Base-by-base conservation (phyloP, 2,113 vertebrate species). In the Hassar affinis region DNA sequence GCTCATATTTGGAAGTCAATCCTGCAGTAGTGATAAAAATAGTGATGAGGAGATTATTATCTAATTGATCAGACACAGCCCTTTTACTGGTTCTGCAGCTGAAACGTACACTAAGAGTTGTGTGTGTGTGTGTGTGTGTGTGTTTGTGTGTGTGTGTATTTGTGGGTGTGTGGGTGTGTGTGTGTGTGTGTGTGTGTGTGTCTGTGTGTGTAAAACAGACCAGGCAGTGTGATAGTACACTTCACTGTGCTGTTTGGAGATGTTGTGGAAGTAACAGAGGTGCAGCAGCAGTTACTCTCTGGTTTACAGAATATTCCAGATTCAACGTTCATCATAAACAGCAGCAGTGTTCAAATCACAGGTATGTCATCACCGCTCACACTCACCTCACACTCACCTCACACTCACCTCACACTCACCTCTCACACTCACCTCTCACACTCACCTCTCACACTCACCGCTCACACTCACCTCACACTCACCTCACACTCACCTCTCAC, bases 221-320 rank as follows among this genome's bases (percentile, higher is more conserved):
- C 2, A 12, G 93, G 93, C 52, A 94, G 93, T 47, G 90, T 95
- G 72, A 79, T 76, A 9, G 93, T 92, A 79, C 88, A 79, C 78
- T 93, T 93, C 86, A 86, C 91, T n/a, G 79, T 94, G 12, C 62
- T 77, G 83, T 93, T 94, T 79, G 27, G 22, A 71, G 85, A 85
- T 8, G 54, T 10, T 35, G 69, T 91, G 3, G 75, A 85, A 5
- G 15, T n/a, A 0, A 47, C 85, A 25, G 82, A 87, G 22, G 91
- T 10, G 0, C 84, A 87, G 79, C 51, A 86, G 17, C 81, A 91
- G 69, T 80, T 94, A 83, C 54, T 51, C 80, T 85, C 6, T 17
- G 90, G 91, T 22, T 86, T 94, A 84, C 82, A 89, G 62, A 85
- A 80, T 20, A 54, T 18, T 1, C 74, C 61, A 1, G 27, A 57